Base-by-base conservation (phyloP, 1,140 invertebrate genomes). In the Monomorium pharaonis region DNA sequence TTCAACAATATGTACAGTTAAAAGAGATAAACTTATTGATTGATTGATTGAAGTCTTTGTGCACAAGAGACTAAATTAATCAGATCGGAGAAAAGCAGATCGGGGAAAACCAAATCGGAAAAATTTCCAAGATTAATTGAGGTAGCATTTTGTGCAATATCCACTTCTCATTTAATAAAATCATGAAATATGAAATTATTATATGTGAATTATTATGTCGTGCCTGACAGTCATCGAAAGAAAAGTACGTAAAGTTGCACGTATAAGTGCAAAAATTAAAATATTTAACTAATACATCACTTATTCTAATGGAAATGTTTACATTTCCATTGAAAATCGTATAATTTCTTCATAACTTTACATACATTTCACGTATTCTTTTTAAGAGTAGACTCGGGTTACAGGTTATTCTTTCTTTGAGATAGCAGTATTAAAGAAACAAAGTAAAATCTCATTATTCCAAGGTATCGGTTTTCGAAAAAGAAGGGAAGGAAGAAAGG, bases 391-490 rank as follows among this genome's bases (percentile, higher is more conserved):
- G n/a, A 10, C 37, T 44, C 12, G 27, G 9, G 6, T 70, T 24
- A 51, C 18, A 51, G 4, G n/a, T n/a, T 30, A 30, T 6, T 72
- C 47, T 72, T 51, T 33, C 49, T 84, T 54, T 56, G 16, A 54
- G 30, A 12, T 77, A 6, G 74, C 18, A 33, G 12, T 33, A 47
- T 54, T 51, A 5, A 7, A 67, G 33, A 42, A 51, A 87, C 30
- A 60, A 44, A n/a, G 37, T 47, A 37, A 51, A 51, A 58, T 62
- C 56, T 63, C 54, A 88, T 88, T 88, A 58, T 88, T 76, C 65
- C 6, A 67, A 77, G 42, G 21, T 77, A 77, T 83, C 44, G 18
- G 42, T 69, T 65, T 30, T 51, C 6, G 27, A 16, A 75, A 58
- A 49, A 56, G 37, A n/a, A n/a, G 47, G n/a, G 5, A 10, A 65